Percentiles rank a stretch among this genome's conserved stretches.
Evolutionary conservation across 2,888 invertebrate genomes (phyloP).

Genomic region (Girardia tigrina): DNA sequence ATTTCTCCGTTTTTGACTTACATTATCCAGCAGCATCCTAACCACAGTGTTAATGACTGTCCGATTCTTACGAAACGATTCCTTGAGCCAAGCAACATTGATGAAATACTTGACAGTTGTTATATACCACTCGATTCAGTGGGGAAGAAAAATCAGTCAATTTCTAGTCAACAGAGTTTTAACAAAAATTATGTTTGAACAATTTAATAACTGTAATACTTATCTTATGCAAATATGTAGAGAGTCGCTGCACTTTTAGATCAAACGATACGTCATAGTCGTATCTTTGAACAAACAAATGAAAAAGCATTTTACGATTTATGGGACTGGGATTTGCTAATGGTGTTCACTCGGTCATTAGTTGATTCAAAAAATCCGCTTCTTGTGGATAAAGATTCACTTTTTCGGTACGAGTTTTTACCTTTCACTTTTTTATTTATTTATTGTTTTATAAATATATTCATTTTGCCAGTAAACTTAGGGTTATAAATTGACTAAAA

Average conservation of each 20-base stretch:
- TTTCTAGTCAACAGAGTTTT: neutral
- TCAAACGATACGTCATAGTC: neutral
- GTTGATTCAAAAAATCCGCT: neutral
- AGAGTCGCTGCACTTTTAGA: slow-evolving; percentile 21
- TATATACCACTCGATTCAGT: neutral
- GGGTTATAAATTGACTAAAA: too few species aligned
- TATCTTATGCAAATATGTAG: neutral
- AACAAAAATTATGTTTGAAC: neutral
- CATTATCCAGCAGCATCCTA: slow-evolving; percentile 16
- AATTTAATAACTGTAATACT: neutral
- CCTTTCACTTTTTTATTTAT: too few species aligned
- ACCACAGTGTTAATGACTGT: neutral
- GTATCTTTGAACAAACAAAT: neutral
- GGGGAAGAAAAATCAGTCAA: neutral
- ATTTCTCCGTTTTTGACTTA: slow-evolving; percentile 7
- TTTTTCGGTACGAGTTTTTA: too few species aligned
- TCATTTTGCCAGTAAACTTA: too few species aligned
- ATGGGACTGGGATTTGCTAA: slow-evolving; percentile 24
- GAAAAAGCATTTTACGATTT: neutral
- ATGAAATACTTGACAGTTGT: slow-evolving; percentile 9
- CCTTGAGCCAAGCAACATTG: neutral
- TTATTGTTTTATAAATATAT: too few species aligned
- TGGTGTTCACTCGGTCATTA: neutral
- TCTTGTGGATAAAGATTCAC: neutral
- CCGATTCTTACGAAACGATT: neutral